Evolutionary conservation across 2,797 vertebrate genomes (phyloP), one percentile per base, ranked within the genome.

Genomic region (Chloroceryle inda): DNA sequence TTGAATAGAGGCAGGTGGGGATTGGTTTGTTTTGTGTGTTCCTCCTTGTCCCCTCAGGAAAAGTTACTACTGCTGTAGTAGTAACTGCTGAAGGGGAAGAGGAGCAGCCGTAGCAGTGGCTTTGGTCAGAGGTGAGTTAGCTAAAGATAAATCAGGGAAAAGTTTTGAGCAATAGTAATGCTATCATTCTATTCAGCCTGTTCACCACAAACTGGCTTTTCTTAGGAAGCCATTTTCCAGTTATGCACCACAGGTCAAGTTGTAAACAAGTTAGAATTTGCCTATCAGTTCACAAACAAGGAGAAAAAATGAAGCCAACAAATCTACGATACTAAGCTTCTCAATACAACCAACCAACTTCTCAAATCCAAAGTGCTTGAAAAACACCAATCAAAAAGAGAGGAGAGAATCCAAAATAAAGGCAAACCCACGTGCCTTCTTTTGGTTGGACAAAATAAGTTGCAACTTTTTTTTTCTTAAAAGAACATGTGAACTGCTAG

Each of bases 361-460:
- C 17, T 77, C 17, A 84, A 52, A 71, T 31, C 13, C 59, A 73
- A 76, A 80, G 27, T 7, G 73, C 16, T 78, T 49, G 64, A 72
- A 81, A 75, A 62, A 27, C 24, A 50, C 7, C 5, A 4, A 16
- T 82, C 40, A 52, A 71, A 89, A 50, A 53, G 16, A 76, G 13
- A 73, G 2, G 8, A 40, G 9, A 67, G 13, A 93, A 90, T 23
- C 15, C 24, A 49, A 90, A 94, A 56, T 27, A 18, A 47, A 66
- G 31, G 22, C n/a, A 6, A 47, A n/a, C 1, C 7, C 10, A 38
- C 0, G 0, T 29, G n/a, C 3, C 3, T 13, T 29, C 44, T 68
- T 61, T 27, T 5, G 0, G 5, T 29, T 73, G 18, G 27, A 66
- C 13, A 19, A 21, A n/a, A 37, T 83, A 86, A 37, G 2, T 8